Evolutionary conservation across 2,888 invertebrate genomes (phyloP).

Genomic region (Lydus trimaculatus): DNA sequence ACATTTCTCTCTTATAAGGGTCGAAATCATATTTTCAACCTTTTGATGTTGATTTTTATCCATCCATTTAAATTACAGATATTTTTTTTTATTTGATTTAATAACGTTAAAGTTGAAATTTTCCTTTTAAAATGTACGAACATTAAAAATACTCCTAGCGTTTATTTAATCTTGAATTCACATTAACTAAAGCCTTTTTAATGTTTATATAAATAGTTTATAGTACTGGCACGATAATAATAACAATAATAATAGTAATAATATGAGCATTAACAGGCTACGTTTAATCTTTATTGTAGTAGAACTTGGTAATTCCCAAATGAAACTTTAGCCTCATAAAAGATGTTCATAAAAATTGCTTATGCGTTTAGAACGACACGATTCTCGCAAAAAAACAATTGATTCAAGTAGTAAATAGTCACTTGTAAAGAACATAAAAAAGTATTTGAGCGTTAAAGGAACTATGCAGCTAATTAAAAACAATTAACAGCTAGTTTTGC

Average conservation of each 20-base stretch:
- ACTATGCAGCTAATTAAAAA: too few relatives aligned
- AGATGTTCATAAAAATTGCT: not conserved
- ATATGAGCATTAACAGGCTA: constrained; percentile 22
- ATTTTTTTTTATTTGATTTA: not conserved
- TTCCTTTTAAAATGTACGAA: not conserved
- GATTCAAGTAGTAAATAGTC: too few relatives aligned
- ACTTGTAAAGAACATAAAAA: too few relatives aligned
- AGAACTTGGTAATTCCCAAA: constrained; percentile 3
- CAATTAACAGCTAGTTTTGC: too few relatives aligned
- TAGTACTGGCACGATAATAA: constrained; percentile 14
- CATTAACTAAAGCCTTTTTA: constrained; percentile 20
- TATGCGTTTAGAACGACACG: too few relatives aligned
- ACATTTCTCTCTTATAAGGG: constrained; percentile 19
- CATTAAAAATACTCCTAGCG: constrained; percentile 21
- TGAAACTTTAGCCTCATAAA: not conserved
- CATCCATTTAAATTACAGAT: not conserved
- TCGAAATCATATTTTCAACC: constrained; percentile 26
- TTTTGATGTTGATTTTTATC: constrained; percentile 27
- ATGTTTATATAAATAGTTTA: constrained; percentile 24
- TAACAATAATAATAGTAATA: constrained; percentile 17
- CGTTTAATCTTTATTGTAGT: constrained; percentile 30
- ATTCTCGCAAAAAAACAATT: too few relatives aligned
- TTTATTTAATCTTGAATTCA: constrained; percentile 22
- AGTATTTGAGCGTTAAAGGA: too few relatives aligned
- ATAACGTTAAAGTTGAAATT: not conserved